Percentiles rank a stretch among this genome's conserved stretches.
Conservation (phyloP, 2,797 vertebrate genomes). For the Dicrostonyx torquatus region DNA sequence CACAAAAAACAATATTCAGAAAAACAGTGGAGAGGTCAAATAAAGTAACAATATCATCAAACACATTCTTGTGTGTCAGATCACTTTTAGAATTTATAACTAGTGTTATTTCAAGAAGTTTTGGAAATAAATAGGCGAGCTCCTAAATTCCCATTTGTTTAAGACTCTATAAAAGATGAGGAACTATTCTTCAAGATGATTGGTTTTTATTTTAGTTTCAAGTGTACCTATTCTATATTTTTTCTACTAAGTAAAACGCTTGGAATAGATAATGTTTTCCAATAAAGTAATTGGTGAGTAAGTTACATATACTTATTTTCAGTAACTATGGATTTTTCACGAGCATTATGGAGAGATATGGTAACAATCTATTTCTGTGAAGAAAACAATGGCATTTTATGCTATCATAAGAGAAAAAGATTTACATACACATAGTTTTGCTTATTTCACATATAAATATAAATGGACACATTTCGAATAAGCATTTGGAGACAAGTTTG, state of each 20-base stretch:
- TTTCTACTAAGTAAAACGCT: not conserved
- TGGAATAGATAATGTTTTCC: not conserved
- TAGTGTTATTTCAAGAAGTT: not conserved
- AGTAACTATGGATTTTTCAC: not conserved
- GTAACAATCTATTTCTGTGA: not conserved
- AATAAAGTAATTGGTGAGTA: not conserved
- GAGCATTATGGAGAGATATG: not conserved
- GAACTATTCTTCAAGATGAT: not conserved
- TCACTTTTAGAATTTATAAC: not conserved
- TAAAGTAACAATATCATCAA: not conserved
- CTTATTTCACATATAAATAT: not conserved
- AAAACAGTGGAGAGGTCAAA: not conserved
- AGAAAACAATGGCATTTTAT: not conserved
- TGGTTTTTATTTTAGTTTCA: not conserved
- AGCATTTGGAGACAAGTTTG: not conserved
- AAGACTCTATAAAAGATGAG: not conserved
- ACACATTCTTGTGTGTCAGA: not conserved
- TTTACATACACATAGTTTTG: not conserved
- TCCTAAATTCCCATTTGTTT: not conserved
- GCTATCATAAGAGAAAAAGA: not conserved
- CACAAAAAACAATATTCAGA: not conserved
- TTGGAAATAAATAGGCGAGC: not conserved
- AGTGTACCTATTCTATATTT: not conserved
- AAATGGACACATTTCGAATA: not conserved
- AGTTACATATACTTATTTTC: not conserved